These are phyloP conservation scores for Phalanger gymnotis DNA, from an alignment of 2,797 vertebrate species.

Conservation along the genomic window DNA sequence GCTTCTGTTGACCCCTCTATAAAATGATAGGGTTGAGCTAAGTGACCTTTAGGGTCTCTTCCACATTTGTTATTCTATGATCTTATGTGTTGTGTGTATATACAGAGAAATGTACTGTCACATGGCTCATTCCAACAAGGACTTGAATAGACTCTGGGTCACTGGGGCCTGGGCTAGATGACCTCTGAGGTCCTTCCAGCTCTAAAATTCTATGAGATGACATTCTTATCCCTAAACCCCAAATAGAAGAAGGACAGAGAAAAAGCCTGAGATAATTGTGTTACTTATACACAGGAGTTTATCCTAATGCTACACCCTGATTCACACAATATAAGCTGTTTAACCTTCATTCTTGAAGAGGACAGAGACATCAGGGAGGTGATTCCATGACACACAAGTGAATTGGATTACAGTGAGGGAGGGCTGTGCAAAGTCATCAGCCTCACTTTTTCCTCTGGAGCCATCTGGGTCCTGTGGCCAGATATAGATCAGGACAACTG, in stretches of 20 bases:
- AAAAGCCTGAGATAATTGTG: background rate
- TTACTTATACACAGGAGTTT: background rate
- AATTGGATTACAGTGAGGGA: no score
- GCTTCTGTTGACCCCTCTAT: background rate
- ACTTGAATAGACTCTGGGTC: background rate
- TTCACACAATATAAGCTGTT: background rate
- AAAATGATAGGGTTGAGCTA: background rate
- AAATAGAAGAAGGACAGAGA: background rate
- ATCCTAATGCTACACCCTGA: background rate
- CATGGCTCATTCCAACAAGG: background rate
- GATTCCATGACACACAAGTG: no score
- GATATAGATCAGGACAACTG: no score
- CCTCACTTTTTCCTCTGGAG: no score
- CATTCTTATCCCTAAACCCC: background rate
- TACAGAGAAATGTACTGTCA: background rate
- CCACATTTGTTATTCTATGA: background rate
- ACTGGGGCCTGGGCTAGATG: background rate
- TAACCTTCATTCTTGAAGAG: no score
- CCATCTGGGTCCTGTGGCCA: no score
- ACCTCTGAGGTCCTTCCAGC: background rate
- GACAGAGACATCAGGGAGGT: no score
- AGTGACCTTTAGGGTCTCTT: background rate
- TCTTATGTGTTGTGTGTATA: background rate
- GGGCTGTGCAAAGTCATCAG: no score
- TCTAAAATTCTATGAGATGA: background rate